These are phyloP conservation scores for Cyclargus thomasi DNA, from an alignment of 1,140 invertebrate genomes.

Conservation along the genomic window DNA sequence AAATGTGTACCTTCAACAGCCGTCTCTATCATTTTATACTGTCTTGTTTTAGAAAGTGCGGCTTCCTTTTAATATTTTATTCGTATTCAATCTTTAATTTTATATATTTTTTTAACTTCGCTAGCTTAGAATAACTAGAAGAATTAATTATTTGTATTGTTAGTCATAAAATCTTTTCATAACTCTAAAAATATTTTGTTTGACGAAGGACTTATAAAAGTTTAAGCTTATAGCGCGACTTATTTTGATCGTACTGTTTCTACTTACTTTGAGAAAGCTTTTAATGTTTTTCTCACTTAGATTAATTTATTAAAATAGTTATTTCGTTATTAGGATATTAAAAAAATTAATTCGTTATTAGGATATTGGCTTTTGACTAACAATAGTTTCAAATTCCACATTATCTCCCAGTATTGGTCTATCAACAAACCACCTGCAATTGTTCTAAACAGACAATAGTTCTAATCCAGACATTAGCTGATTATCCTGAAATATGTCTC, in stretches of 20 bases:
- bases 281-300: too few species aligned
- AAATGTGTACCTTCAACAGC: constrained; percentile 16
- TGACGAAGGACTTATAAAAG: too few species aligned
- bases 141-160: too few species aligned
- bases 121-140: too few species aligned
- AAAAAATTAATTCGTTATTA: too few species aligned
- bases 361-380: neutral
- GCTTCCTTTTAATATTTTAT: neutral
- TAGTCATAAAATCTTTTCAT: too few species aligned
- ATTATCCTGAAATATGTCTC: neutral
- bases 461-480: neutral
- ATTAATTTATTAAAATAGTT: too few species aligned
- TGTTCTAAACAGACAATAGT: neutral
- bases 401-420: neutral
- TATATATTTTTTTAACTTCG: neutral
- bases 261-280: too few species aligned
- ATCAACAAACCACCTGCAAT: neutral
- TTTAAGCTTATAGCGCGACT: too few species aligned
- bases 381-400: neutral
- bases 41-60: neutral
- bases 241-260: too few species aligned
- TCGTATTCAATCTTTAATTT: neutral
- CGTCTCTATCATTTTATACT: constrained; percentile 18
- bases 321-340: too few species aligned
- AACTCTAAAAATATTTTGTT: too few species aligned